phyloP scores from a whole-genome alignment of 2,797 vertebrate species.

The Propithecus deckenii region DNA sequence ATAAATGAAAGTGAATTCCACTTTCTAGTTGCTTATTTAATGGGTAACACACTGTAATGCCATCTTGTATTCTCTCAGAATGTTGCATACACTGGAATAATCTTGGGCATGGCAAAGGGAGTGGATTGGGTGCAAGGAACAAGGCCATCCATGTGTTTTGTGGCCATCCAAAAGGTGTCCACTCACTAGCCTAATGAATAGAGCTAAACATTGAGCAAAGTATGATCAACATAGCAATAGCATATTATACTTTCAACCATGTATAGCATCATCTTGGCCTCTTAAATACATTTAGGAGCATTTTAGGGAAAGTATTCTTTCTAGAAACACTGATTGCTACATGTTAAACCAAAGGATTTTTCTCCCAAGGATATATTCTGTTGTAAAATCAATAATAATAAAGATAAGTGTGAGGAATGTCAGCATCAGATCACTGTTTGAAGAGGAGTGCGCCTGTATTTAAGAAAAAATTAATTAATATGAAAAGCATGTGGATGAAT shows the following conservation, averaged over 20 bases:
- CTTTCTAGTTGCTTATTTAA: background rate
- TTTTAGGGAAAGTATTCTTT: constrained; percentile 3
- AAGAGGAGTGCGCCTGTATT: background rate
- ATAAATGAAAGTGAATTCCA: background rate
- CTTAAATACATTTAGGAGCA: constrained; percentile 35
- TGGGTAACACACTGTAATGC: background rate
- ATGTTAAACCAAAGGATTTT: constrained; percentile 59
- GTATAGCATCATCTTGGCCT: background rate
- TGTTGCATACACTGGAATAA: background rate
- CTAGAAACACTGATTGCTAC: background rate
- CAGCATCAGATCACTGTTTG: background rate
- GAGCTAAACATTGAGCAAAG: background rate
- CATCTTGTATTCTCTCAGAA: background rate
- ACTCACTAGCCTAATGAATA: background rate
- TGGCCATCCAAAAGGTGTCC: background rate
- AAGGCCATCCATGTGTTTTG: too few species aligned
- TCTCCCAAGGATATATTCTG: constrained; percentile 55
- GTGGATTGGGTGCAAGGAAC: background rate
- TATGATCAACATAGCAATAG: background rate
- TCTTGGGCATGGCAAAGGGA: background rate
- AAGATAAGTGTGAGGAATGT: constrained; percentile 60
- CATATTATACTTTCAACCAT: background rate
- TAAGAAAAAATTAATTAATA: constrained; percentile 15
- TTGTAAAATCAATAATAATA: constrained; percentile 74
- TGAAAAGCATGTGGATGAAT: background rate